These are phyloP conservation scores for Tetranychus cinnabarinus DNA, from an alignment of 1,140 invertebrate species.

Conservation along the genomic window DNA sequence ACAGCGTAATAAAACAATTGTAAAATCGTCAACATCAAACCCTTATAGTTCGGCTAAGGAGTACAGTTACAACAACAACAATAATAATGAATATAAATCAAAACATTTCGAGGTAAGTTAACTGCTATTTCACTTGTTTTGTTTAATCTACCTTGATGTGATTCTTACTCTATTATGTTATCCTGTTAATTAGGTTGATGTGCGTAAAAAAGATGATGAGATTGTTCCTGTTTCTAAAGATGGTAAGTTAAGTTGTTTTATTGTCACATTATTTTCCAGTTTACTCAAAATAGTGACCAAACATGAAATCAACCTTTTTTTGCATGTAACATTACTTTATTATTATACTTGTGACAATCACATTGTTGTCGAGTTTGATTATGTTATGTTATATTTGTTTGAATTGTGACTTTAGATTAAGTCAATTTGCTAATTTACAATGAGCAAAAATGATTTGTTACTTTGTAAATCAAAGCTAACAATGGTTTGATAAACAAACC, in stretches of 20 bases:
- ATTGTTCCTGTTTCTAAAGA: background rate
- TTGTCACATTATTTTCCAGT: background rate
- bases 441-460: too few relatives aligned
- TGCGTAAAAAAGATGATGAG: background rate
- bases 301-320: background rate
- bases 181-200: background rate
- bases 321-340: background rate
- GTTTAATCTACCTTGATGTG: background rate
- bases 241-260: background rate
- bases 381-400: too few relatives aligned
- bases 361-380: too few relatives aligned
- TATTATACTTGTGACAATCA: too few relatives aligned
- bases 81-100: background rate
- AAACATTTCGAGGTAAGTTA: background rate
- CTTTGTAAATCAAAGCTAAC: too few relatives aligned
- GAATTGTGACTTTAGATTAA: too few relatives aligned
- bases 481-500: too few relatives aligned
- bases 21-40: too few relatives aligned
- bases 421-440: too few relatives aligned
- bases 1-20: too few relatives aligned
- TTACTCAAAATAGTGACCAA: background rate
- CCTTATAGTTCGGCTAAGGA: too few relatives aligned
- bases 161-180: background rate
- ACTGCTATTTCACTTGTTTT: background rate
- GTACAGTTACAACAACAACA: background rate